These are phyloP conservation scores for Trachelus stipa DNA, from an alignment of 2,888 invertebrate species.

Conservation along the genomic window DNA sequence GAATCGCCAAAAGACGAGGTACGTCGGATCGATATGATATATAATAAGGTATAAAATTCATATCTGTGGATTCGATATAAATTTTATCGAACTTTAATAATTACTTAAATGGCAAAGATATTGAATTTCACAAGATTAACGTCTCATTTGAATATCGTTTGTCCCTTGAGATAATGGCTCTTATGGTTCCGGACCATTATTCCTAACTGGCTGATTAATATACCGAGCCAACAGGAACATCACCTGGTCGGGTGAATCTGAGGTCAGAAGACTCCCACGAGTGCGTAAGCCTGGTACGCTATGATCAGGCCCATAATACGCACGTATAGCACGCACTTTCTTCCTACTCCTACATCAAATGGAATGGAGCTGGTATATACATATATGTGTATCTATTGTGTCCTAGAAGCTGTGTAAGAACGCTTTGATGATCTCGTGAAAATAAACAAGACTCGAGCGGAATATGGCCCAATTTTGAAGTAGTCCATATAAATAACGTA, in stretches of 20 bases:
- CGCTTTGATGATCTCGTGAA: background rate
- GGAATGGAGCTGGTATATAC: background rate
- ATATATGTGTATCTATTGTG: background rate
- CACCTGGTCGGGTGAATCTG: conserved; percentile 58
- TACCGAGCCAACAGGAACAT: conserved; percentile 47
- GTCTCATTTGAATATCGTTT: background rate
- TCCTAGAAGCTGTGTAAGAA: background rate
- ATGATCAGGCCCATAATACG: conserved; percentile 24
- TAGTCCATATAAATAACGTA: background rate
- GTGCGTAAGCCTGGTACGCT: conserved; percentile 40
- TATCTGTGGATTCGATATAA: background rate
- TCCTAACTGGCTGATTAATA: conserved; percentile 44
- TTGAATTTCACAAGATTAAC: background rate
- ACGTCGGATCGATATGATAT: background rate
- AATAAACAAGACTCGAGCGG: background rate
- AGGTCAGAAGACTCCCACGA: conserved; percentile 46
- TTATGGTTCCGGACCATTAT: background rate
- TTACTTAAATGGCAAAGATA: background rate
- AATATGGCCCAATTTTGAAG: background rate
- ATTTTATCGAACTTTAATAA: background rate
- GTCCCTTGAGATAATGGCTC: background rate
- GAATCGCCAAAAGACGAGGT: background rate
- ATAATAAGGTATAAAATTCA: background rate
- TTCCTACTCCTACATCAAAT: background rate
- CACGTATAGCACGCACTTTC: background rate